phyloP scores from a whole-genome alignment of 2,113 vertebrate species.

The Oreocharis arfaki region DNA sequence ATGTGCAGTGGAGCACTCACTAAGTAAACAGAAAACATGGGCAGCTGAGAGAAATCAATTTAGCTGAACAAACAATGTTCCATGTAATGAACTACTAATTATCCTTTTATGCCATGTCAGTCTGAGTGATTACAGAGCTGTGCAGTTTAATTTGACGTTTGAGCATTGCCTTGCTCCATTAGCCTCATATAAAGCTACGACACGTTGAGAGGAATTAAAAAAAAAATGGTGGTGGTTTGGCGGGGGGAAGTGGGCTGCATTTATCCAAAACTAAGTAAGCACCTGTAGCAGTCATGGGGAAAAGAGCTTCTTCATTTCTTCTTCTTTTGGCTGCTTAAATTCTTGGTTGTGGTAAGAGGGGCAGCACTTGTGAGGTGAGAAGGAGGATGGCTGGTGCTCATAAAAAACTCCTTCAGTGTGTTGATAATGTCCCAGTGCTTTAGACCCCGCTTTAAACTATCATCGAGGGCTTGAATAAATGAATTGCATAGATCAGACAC shows the following conservation, averaged over 20 bases:
- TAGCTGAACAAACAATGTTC: constrained; percentile 89
- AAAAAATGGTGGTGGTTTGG: constrained; percentile 1
- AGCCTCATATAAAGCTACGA: constrained; percentile 81
- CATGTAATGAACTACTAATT: constrained; percentile 91
- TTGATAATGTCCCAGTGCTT: neutral
- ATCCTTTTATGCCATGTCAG: constrained; percentile 90
- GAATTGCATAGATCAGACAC: neutral
- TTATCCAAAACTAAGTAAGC: constrained; percentile 69
- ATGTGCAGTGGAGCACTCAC: constrained; percentile 77
- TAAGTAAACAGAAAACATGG: constrained; percentile 86
- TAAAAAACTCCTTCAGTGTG: neutral
- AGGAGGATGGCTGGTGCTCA: neutral
- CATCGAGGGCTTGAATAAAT: neutral
- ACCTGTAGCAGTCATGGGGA: constrained; percentile 66
- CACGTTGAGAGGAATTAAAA: constrained; percentile 62
- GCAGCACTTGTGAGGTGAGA: neutral
- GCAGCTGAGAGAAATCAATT: constrained; percentile 89
- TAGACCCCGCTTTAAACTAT: neutral
- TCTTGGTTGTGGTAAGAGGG: neutral
- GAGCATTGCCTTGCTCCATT: constrained; percentile 83
- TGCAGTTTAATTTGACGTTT: constrained; percentile 84
- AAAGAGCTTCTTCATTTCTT: constrained; percentile 14
- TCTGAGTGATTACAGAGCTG: constrained; percentile 85
- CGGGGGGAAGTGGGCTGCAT: constrained; percentile 21
- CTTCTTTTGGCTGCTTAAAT: neutral